These are phyloP conservation scores for Araneus ventricosus DNA, from an alignment of 1,140 invertebrate genomes.

Conservation along the genomic window DNA sequence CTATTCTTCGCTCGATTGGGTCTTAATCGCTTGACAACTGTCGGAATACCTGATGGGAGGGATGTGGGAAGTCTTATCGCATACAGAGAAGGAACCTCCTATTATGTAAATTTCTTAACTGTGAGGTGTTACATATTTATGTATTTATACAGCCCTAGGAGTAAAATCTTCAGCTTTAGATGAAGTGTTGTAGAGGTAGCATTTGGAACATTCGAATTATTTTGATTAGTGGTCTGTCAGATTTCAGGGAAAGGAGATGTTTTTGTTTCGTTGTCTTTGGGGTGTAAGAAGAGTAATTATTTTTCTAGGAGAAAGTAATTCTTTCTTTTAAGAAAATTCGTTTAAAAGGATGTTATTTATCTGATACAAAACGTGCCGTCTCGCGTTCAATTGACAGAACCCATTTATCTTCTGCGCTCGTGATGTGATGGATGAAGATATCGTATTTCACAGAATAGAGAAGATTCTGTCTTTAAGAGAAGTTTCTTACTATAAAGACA, in stretches of 20 bases:
- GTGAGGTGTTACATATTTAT: constrained; percentile 59
- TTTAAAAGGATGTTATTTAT: constrained; percentile 9
- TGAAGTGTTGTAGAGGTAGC: not conserved
- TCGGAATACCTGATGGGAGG: constrained; percentile 20
- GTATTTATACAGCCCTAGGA: constrained; percentile 42
- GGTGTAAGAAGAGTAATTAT: not conserved
- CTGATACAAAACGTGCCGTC: not conserved
- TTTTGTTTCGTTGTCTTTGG: not conserved
- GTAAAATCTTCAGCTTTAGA: not conserved
- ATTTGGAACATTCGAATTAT: not conserved
- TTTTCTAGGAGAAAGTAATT: not conserved
- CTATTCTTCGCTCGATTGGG: constrained; percentile 44
- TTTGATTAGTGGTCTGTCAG: constrained; percentile 10
- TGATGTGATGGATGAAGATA: not conserved
- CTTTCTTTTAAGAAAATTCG: not conserved
- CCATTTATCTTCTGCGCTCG: not conserved
- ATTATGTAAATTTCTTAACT: constrained; percentile 58
- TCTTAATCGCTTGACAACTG: constrained; percentile 59
- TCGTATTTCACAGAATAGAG: not conserved
- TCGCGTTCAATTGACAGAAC: not conserved
- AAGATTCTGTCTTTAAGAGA: too few relatives aligned
- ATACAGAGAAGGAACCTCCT: not conserved
- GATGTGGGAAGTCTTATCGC: constrained; percentile 31
- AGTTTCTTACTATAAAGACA: too few relatives aligned
- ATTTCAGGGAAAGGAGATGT: not conserved